Conservation (phyloP, 2,797 vertebrate species). For the Galago senegalensis region DNA sequence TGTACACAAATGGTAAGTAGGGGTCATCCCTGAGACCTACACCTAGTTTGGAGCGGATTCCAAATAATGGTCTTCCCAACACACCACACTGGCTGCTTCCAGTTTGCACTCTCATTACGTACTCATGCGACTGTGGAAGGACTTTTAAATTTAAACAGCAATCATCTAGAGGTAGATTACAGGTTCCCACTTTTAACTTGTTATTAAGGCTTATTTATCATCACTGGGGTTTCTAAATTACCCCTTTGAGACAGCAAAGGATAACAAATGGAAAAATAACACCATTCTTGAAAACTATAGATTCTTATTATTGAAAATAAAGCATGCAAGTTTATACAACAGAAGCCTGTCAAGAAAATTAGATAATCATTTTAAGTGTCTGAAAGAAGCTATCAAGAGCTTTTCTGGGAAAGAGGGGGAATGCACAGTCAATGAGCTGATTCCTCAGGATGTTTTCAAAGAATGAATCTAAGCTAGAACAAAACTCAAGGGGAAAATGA, state of each 20-base stretch:
- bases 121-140: not conserved
- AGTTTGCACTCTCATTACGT: not conserved
- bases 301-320: slow-evolving; percentile 8
- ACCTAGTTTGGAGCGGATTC: not conserved
- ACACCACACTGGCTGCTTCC: not conserved
- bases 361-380: not conserved
- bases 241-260: not conserved
- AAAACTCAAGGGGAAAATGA: not conserved
- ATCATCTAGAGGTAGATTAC: not conserved
- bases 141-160: slow-evolving; percentile 21
- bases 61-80: not conserved
- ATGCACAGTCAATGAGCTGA: not conserved
- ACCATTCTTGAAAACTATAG: not conserved
- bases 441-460: slow-evolving; percentile 5
- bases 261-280: not conserved
- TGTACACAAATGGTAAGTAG: not conserved
- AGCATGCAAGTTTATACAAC: not conserved
- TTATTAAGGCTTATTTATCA: not conserved
- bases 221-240: not conserved
- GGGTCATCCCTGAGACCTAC: not conserved
- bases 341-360: slow-evolving; percentile 13
- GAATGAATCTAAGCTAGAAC: not conserved
- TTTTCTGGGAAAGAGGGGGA: not conserved
- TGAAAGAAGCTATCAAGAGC: slow-evolving; percentile 14
- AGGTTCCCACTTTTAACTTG: not conserved